Evolutionary conservation across 2,888 invertebrate species (phyloP).

Genomic region (Blomia tropicalis): DNA sequence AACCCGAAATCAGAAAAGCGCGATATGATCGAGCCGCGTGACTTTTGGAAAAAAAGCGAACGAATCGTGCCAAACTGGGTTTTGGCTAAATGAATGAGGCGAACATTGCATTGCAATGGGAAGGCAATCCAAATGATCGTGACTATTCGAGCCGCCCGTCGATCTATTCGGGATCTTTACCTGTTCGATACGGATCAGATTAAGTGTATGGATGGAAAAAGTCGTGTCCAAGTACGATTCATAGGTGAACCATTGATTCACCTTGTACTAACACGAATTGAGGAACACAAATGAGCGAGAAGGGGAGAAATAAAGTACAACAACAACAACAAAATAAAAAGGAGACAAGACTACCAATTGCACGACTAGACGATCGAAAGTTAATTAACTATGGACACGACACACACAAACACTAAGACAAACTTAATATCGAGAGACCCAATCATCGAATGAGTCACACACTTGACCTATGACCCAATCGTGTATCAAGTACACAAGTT

Average conservation of each 20-base stretch:
- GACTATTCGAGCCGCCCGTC: neutral
- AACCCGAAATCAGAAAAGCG: too few species aligned
- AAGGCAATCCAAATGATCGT: neutral
- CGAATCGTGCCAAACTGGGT: too few species aligned
- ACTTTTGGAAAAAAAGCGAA: too few species aligned
- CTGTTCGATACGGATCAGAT: conserved; percentile 14
- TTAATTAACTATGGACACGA: conserved; percentile 7
- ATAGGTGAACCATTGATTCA: conserved; percentile 4
- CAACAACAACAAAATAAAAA: neutral
- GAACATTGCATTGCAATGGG: too few species aligned
- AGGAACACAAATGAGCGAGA: neutral
- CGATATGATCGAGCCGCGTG: too few species aligned
- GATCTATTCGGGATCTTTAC: conserved; percentile 3
- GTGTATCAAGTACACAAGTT: too few species aligned
- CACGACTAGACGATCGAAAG: conserved; percentile 2
- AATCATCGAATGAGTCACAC: neutral
- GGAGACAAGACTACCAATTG: too few species aligned
- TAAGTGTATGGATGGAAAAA: neutral
- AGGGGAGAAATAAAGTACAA: neutral
- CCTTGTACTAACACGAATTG: neutral
- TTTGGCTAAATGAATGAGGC: too few species aligned
- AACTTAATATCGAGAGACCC: neutral
- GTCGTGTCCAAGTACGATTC: neutral
- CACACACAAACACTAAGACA: neutral
- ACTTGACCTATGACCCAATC: neutral